A percentile compares a stretch with the other conserved stretches of the same genome.
These are phyloP conservation scores for Cotesia chilonis DNA, from an alignment of 1,140 invertebrate genomes.

Conservation along the genomic window DNA sequence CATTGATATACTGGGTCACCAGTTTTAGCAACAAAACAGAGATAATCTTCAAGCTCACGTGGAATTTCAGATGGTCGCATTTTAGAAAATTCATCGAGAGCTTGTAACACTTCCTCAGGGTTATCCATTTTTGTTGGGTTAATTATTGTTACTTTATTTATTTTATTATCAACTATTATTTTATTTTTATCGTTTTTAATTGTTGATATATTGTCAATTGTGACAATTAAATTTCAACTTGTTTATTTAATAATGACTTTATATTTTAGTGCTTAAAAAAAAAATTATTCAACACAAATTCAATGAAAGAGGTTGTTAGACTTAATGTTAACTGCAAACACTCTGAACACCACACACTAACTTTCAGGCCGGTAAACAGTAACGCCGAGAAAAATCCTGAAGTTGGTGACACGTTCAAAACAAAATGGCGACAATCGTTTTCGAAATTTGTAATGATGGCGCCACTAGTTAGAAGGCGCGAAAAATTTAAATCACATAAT, in stretches of 20 bases:
- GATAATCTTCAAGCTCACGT: conserved; percentile 88
- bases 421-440: no score
- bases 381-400: no score
- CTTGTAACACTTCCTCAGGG: conserved; percentile 83
- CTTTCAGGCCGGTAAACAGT: no score
- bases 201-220: background rate
- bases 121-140: conserved; percentile 74
- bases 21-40: conserved; percentile 90
- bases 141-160: conserved; percentile 12
- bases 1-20: conserved; percentile 95
- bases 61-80: conserved; percentile 84
- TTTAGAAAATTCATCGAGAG: conserved; percentile 85
- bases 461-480: no score
- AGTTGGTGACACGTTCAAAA: no score
- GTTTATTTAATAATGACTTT: background rate
- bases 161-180: background rate
- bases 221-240: background rate
- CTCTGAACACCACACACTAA: no score
- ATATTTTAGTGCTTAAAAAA: background rate
- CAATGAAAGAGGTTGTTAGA: no score
- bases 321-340: no score
- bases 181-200: background rate
- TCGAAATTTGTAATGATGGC: no score
- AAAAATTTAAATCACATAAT: no score
- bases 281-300: no score